Conservation (phyloP, 2,113 vertebrate genomes). For the Clarias macrocephalus region DNA sequence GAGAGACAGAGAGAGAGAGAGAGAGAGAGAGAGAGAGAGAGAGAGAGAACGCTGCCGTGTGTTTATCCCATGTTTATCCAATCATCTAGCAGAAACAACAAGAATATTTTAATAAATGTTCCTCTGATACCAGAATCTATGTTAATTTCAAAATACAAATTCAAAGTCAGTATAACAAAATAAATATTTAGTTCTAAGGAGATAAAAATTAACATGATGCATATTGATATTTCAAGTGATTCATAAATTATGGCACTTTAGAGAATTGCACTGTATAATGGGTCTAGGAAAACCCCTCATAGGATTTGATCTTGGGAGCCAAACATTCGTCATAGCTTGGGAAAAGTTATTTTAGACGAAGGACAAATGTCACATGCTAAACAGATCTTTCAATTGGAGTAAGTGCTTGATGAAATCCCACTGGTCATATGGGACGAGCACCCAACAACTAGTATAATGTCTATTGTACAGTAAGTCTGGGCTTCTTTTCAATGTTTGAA, state of each 20-base stretch:
- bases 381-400: constrained; percentile 23
- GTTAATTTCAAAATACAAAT: not conserved
- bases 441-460: not conserved
- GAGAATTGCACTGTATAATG: not conserved
- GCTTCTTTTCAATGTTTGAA: not conserved
- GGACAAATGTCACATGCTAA: constrained; percentile 54
- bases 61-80: constrained; percentile 20
- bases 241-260: not conserved
- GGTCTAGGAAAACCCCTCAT: constrained; percentile 51
- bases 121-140: not conserved
- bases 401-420: constrained; percentile 15
- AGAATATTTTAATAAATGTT: constrained; percentile 40
- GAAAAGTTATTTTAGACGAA: constrained; percentile 55
- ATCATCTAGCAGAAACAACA: constrained; percentile 55
- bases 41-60: not conserved
- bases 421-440: not conserved
- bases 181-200: not conserved
- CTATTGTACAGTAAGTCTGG: constrained; percentile 2
- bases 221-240: not conserved
- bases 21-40: not conserved
- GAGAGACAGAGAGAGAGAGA: constrained; percentile 3
- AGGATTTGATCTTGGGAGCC: constrained; percentile 16
- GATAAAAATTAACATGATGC: not conserved
- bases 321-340: constrained; percentile 51
- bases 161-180: not conserved